A percentile compares a stretch with the other conserved stretches of the same genome.
These are phyloP conservation scores for Phymanthus crucifer DNA, from an alignment of 92 coral and sea anemone genomes.

Conservation along the genomic window DNA sequence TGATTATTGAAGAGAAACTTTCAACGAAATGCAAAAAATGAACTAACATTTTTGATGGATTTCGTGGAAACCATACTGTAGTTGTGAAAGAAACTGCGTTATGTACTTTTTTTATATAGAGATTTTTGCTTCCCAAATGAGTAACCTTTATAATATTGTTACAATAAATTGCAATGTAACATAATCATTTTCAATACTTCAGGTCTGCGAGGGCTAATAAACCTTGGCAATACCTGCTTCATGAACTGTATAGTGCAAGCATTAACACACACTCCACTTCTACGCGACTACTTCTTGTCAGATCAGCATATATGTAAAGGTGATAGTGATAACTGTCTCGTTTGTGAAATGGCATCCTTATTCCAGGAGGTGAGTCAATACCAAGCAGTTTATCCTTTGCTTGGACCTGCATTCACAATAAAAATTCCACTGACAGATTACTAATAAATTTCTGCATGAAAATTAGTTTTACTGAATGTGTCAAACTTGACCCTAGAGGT, in stretches of 20 bases:
- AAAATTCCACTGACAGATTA: no score
- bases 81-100: no score
- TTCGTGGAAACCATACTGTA: no score
- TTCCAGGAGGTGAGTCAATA: conserved; percentile 87
- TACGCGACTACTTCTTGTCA: conserved; percentile 91
- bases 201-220: conserved; percentile 93
- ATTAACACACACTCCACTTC: conserved; percentile 89
- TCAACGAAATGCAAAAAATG: no score
- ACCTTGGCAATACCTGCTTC: conserved; percentile 97
- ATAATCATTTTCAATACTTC: not conserved
- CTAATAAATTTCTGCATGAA: no score
- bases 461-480: no score
- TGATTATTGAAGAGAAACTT: conserved; percentile 30
- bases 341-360: conserved; percentile 93
- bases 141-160: not conserved
- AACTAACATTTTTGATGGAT: no score
- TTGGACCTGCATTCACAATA: no score
- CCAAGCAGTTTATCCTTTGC: not conserved
- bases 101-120: not conserved
- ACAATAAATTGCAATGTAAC: not conserved
- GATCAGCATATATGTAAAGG: conserved; percentile 92
- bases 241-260: conserved; percentile 99
- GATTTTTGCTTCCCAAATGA: not conserved
- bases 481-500: not conserved
- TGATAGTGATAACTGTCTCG: conserved; percentile 77